A percentile compares a stretch with the other conserved stretches of the same genome.
Conservation (phyloP, 2,797 vertebrate species). For the Adelosebastes latens region DNA sequence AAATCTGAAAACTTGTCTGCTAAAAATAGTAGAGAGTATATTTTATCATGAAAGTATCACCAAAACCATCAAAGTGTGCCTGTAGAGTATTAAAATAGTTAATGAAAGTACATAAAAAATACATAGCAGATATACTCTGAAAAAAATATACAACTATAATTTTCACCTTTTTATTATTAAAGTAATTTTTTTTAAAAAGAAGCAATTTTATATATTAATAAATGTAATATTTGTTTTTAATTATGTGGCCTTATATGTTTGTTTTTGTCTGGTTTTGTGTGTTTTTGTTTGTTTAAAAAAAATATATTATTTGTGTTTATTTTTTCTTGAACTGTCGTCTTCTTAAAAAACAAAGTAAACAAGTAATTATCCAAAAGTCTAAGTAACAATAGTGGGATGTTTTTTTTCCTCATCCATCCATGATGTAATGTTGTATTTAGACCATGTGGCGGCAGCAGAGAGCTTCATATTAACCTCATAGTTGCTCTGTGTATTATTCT, state of each 20-base stretch:
- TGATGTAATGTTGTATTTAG: rapidly evolving
- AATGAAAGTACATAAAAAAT: neutral
- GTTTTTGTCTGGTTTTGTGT: neutral
- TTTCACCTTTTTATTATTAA: too few relatives aligned
- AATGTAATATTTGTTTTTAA: neutral
- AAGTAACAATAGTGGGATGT: neutral
- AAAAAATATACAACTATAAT: neutral
- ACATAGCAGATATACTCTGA: neutral
- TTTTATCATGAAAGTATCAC: neutral
- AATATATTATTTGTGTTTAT: neutral
- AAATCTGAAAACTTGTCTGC: too few relatives aligned
- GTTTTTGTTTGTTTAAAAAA: neutral
- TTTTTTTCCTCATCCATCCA: neutral
- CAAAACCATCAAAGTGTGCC: neutral
- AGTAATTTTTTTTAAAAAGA: too few relatives aligned
- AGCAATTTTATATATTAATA: neutral
- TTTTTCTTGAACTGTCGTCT: neutral
- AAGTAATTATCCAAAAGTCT: neutral
- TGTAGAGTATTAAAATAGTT: neutral
- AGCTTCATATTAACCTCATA: neutral
- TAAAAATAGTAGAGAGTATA: neutral
- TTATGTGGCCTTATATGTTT: neutral
- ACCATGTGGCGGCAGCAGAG: conserved; percentile 46
- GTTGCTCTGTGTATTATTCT: neutral
- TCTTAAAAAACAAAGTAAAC: neutral